Conservation (phyloP, 64 coral and sea anemone species). For the Montipora efflorescens region DNA sequence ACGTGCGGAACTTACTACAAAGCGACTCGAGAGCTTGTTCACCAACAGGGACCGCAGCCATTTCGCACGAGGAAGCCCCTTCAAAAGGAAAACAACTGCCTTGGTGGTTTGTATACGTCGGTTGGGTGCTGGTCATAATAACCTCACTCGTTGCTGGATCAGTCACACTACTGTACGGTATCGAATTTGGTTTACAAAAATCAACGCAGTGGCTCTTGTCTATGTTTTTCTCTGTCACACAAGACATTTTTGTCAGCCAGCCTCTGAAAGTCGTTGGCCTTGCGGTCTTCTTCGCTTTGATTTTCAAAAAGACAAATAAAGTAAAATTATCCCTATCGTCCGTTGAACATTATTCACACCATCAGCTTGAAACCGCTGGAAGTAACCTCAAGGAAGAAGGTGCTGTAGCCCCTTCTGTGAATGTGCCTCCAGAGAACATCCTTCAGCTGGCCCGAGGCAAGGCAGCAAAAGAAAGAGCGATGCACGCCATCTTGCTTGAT, state of each 20-base stretch:
- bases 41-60: neutral
- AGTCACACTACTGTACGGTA: conserved; percentile 83
- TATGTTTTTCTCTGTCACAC: conserved; percentile 85
- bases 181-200: conserved; percentile 79
- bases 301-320: conserved; percentile 84
- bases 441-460: conserved; percentile 69
- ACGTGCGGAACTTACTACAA: neutral
- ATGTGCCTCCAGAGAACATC: conserved; percentile 64
- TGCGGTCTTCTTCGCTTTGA: conserved; percentile 74
- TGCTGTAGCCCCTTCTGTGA: neutral
- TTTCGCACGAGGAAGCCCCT: neutral
- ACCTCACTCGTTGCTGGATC: conserved; percentile 63
- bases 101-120: conserved; percentile 84
- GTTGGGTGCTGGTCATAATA: conserved; percentile 68
- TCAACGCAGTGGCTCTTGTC: conserved; percentile 93
- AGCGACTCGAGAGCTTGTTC: neutral
- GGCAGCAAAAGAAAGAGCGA: conserved; percentile 71
- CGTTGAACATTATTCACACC: neutral
- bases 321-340: neutral
- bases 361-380: neutral
- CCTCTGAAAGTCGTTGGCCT: conserved; percentile 88
- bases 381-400: neutral
- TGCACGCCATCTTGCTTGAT: conserved; percentile 74
- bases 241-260: conserved; percentile 93
- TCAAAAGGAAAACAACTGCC: conserved; percentile 49